Evolutionary conservation across 2,797 vertebrate species (phyloP).

Genomic region (Sebastes itinus): DNA sequence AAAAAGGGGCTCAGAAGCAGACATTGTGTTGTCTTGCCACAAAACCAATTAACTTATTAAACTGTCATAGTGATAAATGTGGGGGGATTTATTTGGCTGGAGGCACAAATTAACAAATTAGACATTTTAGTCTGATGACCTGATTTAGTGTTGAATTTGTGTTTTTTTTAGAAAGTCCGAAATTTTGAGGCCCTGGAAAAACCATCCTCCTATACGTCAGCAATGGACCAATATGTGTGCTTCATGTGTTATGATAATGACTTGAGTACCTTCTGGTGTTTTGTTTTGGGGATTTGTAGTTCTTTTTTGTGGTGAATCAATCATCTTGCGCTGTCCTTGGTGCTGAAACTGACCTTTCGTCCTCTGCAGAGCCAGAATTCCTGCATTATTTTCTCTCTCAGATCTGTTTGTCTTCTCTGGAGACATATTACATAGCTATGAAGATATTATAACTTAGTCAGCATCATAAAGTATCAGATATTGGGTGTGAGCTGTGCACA

Average conservation of each 20-base stretch:
- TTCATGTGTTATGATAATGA: background rate
- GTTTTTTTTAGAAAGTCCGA: constrained; percentile 16
- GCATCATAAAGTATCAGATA: constrained; percentile 2
- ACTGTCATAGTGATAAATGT: constrained; percentile 42
- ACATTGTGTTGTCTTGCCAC: constrained; percentile 6
- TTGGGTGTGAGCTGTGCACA: background rate
- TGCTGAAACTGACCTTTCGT: constrained; percentile 61
- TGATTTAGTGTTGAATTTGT: constrained; percentile 22
- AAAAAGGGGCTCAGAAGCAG: constrained; percentile 7
- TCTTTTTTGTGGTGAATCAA: constrained; percentile 18
- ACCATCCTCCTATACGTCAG: background rate
- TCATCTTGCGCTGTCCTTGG: constrained; percentile 68
- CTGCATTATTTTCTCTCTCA: background rate
- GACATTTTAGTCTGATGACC: background rate
- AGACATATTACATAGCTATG: background rate
- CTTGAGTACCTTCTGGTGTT: background rate
- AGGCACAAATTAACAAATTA: constrained; percentile 21
- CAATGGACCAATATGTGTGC: background rate
- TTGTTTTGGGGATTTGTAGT: background rate
- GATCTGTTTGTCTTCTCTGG: background rate
- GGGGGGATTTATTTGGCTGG: constrained; percentile 22
- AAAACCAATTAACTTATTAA: constrained; percentile 53
- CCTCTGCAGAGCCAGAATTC: constrained; percentile 17
- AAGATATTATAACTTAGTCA: background rate
- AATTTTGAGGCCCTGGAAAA: background rate